Percentiles rank a stretch among this genome's conserved stretches.
Evolutionary conservation across 2,797 vertebrate genomes (phyloP).

Genomic region (Accipiter badius): DNA sequence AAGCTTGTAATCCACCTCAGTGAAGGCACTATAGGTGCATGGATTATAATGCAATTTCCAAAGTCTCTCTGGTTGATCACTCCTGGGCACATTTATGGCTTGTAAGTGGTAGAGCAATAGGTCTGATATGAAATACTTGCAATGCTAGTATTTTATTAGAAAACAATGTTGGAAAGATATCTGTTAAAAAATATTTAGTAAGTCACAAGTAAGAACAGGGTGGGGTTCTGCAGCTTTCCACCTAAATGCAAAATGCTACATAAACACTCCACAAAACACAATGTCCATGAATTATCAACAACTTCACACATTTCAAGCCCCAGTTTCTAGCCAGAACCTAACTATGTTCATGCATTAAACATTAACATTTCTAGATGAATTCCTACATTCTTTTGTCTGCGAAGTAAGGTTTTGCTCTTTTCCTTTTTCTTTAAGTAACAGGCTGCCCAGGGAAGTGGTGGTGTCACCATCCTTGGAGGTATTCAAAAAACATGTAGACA

Average conservation of each 20-base stretch:
- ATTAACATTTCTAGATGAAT: neutral
- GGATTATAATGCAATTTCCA: neutral
- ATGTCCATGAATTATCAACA: neutral
- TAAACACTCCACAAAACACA: neutral
- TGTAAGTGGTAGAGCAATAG: neutral
- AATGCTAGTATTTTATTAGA: neutral
- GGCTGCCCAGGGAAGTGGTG: no score
- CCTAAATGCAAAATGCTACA: neutral
- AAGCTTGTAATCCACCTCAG: neutral
- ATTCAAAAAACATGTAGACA: no score
- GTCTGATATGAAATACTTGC: neutral
- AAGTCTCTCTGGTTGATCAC: neutral
- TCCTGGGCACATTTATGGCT: rapidly evolving
- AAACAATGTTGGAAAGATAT: neutral
- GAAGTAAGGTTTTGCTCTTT: neutral
- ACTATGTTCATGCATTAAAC: neutral
- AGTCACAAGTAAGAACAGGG: neutral
- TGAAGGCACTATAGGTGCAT: neutral
- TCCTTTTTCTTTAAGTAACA: neutral
- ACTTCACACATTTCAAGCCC: neutral
- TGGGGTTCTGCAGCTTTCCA: neutral
- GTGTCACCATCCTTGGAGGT: no score
- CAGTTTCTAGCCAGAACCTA: neutral
- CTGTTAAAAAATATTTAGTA: neutral
- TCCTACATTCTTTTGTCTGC: neutral